Conservation (phyloP, 2,113 vertebrate genomes). For the Microtus richardsoni region DNA sequence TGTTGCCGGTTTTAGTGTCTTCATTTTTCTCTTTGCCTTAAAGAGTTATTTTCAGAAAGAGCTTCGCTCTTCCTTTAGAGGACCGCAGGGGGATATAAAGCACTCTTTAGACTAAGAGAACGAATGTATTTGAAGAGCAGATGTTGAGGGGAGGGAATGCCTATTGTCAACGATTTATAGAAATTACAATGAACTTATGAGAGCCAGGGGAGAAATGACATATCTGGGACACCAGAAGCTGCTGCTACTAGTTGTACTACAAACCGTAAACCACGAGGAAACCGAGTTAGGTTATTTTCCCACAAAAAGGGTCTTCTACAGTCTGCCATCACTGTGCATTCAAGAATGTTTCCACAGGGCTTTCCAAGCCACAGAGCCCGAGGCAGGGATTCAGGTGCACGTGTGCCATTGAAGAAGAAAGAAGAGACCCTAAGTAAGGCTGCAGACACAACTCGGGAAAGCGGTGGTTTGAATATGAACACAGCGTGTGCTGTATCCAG, state of each 20-base stretch:
- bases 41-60: constrained; percentile 1
- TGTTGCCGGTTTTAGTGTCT: background rate
- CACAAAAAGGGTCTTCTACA: background rate
- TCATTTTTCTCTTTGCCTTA: background rate
- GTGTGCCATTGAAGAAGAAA: background rate
- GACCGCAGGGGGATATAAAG: background rate
- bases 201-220: background rate
- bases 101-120: background rate
- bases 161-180: background rate
- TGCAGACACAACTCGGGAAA: background rate
- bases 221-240: background rate
- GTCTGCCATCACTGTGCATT: background rate
- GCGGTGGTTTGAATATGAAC: background rate
- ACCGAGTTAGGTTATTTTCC: background rate
- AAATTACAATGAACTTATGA: background rate
- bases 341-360: no score
- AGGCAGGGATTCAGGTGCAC: background rate
- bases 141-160: background rate
- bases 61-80: background rate
- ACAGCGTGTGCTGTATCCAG: background rate
- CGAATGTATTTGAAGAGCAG: background rate
- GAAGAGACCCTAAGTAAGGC: background rate
- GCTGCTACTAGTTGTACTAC: background rate
- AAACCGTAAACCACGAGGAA: background rate
- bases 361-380: background rate